Evolutionary conservation across 2,113 vertebrate species (phyloP), one percentile per base, ranked within the genome.

Genomic region (Brienomyrus longianalis): DNA sequence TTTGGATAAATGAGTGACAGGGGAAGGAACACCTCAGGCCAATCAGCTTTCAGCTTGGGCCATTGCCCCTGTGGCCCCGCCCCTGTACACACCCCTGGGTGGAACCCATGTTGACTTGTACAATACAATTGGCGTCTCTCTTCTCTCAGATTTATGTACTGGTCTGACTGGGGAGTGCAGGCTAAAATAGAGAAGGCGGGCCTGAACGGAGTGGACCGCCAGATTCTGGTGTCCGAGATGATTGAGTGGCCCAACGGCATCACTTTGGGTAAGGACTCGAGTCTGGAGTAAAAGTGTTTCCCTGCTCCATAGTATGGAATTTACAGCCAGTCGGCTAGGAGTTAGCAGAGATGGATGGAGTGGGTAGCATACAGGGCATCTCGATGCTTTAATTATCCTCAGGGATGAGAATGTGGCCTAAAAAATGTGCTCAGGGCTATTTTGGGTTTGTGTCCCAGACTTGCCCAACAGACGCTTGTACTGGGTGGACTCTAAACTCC

Each of bases 191-290:
- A 99, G 94, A 99, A 98, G 91, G 97, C 98, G 0, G 98, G 98
- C 2, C 97, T 99, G 96, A 99, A 99, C 0, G 98, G 98, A 0
- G 93, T 95, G 88, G 97, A 97, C 92, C 96, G 98, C 62, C 97
- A 95, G 91, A 96, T 97, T 90, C 95, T 99, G 93, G 98, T 99
- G 89, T 95, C 95, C 0, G 97, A 98, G 91, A 95, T 96, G 91
- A 99, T 99, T 2, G 97, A 99, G 91, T 99, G 98, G 98, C 98
- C 98, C 89, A 99, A 99, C 0, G 98, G 98, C 90, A 99, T 99
- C 94, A 97, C 98, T 0, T 95, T 99, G 1, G 98, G 98, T 99
- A 94, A 95, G 96, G 92, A 15, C 8, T 39, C 8, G n/a, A 21
- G 6, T n/a, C 48, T 89, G 59, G 59, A 66, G 39, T 47, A 3